phyloP scores from a whole-genome alignment of 1,140 invertebrate genomes.

The Neocloeon triangulifer region DNA sequence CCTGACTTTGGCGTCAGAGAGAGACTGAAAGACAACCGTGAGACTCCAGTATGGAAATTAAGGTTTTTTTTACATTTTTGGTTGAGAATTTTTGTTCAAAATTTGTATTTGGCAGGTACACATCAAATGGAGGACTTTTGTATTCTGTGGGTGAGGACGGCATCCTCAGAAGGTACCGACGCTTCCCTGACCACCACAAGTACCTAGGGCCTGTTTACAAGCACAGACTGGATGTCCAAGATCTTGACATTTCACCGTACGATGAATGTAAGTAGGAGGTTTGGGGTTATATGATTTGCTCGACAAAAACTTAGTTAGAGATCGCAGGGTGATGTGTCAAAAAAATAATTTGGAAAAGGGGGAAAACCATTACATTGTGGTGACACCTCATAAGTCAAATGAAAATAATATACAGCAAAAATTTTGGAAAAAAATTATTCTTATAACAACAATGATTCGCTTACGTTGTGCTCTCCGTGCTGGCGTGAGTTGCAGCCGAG shows the following conservation, averaged over 20 bases:
- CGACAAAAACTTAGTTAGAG: too few relatives aligned
- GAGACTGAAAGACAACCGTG: conserved; percentile 18
- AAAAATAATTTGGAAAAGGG: background rate
- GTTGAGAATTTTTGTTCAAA: too few relatives aligned
- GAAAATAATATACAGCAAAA: background rate
- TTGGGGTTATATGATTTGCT: too few relatives aligned
- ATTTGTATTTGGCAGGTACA: conserved; percentile 21
- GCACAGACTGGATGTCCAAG: conserved; percentile 25
- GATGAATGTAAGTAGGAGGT: conserved; percentile 32
- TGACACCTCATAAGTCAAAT: too few relatives aligned
- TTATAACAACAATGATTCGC: background rate
- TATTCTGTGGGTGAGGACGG: conserved; percentile 25
- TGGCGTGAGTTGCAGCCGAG: too few relatives aligned
- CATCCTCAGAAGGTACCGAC: conserved; percentile 20
- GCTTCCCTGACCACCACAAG: conserved; percentile 24
- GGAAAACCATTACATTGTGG: background rate
- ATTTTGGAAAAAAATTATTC: background rate
- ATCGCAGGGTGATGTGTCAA: background rate
- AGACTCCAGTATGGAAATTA: conserved; percentile 22
- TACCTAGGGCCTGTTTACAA: conserved; percentile 23
- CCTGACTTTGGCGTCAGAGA: conserved; percentile 23
- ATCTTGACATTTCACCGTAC: conserved; percentile 27
- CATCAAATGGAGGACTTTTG: conserved; percentile 22
- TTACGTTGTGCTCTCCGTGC: background rate
- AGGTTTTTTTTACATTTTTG: conserved; percentile 14